Conservation (phyloP, 2,113 vertebrate genomes). For the Amazona guildingii region DNA sequence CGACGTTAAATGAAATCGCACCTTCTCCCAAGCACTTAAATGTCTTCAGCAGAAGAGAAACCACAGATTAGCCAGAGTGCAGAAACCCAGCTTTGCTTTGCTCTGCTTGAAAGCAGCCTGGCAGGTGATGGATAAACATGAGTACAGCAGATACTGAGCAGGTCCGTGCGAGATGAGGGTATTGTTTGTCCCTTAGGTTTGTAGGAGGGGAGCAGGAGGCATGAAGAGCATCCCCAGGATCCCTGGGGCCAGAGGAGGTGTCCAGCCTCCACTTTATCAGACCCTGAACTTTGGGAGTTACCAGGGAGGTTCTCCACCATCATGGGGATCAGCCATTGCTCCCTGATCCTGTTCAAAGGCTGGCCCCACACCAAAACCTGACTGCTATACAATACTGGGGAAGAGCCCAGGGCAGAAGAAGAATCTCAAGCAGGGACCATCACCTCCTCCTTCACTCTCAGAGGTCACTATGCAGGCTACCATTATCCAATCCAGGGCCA, state of each 20-base stretch:
- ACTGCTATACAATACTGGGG: too few relatives aligned
- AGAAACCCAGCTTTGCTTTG: background rate
- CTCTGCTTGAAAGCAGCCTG: background rate
- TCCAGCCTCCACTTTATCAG: background rate
- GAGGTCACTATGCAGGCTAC: background rate
- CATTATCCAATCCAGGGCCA: background rate
- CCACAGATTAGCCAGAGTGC: background rate
- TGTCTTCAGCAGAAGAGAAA: conserved; percentile 30
- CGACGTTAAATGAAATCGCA: background rate
- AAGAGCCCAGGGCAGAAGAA: background rate
- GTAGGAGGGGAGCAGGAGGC: background rate
- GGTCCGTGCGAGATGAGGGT: rapidly evolving
- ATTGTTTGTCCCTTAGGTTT: background rate
- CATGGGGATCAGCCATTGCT: background rate
- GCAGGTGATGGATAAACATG: background rate
- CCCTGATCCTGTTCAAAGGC: background rate
- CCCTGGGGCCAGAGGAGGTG: background rate
- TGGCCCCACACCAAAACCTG: background rate
- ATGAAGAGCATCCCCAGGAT: background rate
- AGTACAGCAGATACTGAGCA: background rate
- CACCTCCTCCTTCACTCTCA: background rate
- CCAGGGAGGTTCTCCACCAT: background rate
- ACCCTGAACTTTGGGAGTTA: background rate
- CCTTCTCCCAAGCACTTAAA: conserved; percentile 21
- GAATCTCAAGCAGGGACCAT: background rate